phyloP scores from a whole-genome alignment of 2,113 vertebrate genomes.

The Serinus canaria region DNA sequence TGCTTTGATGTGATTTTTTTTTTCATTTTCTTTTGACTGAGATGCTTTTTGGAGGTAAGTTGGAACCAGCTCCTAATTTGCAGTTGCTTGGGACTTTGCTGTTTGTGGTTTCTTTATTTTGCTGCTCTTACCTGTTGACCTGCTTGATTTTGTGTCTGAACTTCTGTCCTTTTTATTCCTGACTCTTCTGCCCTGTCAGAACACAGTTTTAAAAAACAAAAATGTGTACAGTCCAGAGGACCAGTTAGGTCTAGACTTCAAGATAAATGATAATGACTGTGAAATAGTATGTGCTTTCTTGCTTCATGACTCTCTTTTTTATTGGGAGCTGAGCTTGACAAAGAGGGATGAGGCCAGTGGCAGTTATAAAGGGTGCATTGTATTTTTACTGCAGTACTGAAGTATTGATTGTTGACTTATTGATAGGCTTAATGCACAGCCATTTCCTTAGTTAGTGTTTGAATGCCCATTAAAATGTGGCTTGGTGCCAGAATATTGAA shows the following conservation, averaged over 20 bases:
- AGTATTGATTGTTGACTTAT: constrained; percentile 81
- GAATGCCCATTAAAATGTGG: constrained; percentile 72
- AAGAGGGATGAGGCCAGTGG: constrained; percentile 46
- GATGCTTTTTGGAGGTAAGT: constrained; percentile 4
- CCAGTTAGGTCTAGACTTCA: constrained; percentile 4
- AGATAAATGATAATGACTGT: background rate
- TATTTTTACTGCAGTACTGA: constrained; percentile 72
- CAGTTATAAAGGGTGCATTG: constrained; percentile 63
- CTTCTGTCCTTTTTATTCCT: constrained; percentile 14
- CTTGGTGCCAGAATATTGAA: constrained; percentile 67
- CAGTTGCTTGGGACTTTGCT: background rate
- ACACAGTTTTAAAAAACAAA: background rate
- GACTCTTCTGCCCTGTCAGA: constrained; percentile 15
- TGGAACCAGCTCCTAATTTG: background rate
- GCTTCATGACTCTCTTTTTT: constrained; percentile 35
- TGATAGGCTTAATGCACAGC: constrained; percentile 75
- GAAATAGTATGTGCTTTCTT: constrained; percentile 30
- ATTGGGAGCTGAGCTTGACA: constrained; percentile 29
- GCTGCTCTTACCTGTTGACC: constrained; percentile 42
- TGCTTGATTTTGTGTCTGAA: constrained; percentile 47
- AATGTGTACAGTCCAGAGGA: background rate
- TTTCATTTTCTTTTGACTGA: background rate
- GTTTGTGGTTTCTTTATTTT: background rate
- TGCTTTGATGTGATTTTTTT: background rate
- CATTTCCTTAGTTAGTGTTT: constrained; percentile 78